Evolutionary conservation across 2,113 vertebrate genomes (phyloP), one percentile per base, ranked within the genome.

Genomic region (Zapus hudsonius): DNA sequence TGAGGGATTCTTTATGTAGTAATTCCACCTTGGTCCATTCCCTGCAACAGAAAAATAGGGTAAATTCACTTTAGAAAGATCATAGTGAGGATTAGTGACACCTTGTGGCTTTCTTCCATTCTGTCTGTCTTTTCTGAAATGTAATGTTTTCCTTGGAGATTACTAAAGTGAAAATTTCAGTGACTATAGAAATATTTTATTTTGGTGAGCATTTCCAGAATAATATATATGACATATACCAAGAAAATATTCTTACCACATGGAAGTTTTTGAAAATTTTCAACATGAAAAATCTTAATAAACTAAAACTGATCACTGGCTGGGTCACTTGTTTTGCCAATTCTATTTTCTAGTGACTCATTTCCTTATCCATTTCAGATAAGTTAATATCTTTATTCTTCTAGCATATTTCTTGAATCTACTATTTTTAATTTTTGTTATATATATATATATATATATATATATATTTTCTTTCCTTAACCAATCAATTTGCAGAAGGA

Each of bases 231-330:
- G 0, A 0, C 81, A 70, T 12, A 0, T 0, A 88, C n/a, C 75
- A 17, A 47, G 52, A 92, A 76, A 6, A 52, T 88, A 69, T 59
- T 57, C 15, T 93, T 85, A 70, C 94, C 67, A 90, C 90, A 88
- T 63, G 90, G 80, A 63, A 95, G 89, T 66, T 70, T 74, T 92
- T n/a, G 47, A 47, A 15, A 94, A 96, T 95, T 96, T 85, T 72
- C 69, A 92, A 11, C 94, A 91, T 79, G 90, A 97, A 97, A 97
- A 88, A 63, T 90, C 44, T 33, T 92, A 67, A 92, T 84, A 95
- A 97, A 94, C 44, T 91, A 87, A 95, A 96, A 96, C 73, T 91
- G 93, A 42, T 90, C 40, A 69, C n/a, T n/a, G n/a, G n/a, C n/a
- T n/a, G n/a, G n/a, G 55, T 91, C 85, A 93, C 92, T 78, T 59